Base-by-base conservation (phyloP, 2,113 vertebrate species). In the Psammodynastes pulverulentus region DNA sequence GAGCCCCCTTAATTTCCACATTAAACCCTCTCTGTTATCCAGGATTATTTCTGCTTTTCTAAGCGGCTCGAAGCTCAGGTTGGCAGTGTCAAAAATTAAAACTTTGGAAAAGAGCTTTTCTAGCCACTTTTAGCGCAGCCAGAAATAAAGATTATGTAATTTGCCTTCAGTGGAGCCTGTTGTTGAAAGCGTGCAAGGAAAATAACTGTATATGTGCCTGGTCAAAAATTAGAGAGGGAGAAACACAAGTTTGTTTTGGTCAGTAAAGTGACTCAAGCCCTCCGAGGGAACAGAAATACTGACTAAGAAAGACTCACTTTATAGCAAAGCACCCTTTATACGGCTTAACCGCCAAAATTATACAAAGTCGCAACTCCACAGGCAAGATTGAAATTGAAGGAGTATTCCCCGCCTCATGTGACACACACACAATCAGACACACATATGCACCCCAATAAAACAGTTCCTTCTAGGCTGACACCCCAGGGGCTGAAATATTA, bases 61-160 rank as follows among this genome's bases (percentile, higher is more conserved):
- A 23, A 49, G 26, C 62, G 9, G 56, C 93, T 79, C 79, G 39
- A 46, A 51, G 87, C 43, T 84, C 85, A 86, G 90, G 26, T 86
- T 89, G 90, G 79, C 72, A 72, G 54, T 56, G 43, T 45, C 54
- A 86, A 86, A 89, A 91, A 91, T 89, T 89, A 72, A 72, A 91
- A 34, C 54, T 62, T 85, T 51, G 87, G 52, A 48, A 34, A 51
- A 34, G 34, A 89, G 79, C 58, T 84, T 46, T 56, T 79, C 49
- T 52, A 23, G 88, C 49, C 88, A 87, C 93, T 93, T 92, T 93
- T 46, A 67, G 93, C 29, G 39, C 56, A 53, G 87, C 90, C 93
- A 89, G 39, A 87, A 91, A 93, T 89, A 87, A 89, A 86, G 54
- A 89, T 93, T 93, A 89, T 91, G 90, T 89, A 86, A 93, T 86